A percentile compares a stretch with the other conserved stretches of the same genome.
phyloP scores from a whole-genome alignment of 1,140 invertebrate genomes.

The Acyrthosiphon pisum region DNA sequence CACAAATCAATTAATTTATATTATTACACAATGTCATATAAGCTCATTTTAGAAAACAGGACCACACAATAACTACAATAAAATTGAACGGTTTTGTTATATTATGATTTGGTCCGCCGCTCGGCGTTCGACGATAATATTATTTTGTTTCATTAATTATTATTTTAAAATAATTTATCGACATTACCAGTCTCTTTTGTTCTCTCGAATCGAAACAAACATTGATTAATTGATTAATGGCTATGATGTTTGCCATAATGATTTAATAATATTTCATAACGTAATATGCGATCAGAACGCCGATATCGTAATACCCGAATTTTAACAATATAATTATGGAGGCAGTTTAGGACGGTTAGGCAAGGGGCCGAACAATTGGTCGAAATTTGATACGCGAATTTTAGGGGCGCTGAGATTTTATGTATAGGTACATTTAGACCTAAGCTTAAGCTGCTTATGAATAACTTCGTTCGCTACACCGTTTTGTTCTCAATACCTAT shows the following conservation, averaged over 20 bases:
- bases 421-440: background rate
- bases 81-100: background rate
- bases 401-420: background rate
- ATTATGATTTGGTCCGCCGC: background rate
- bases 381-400: background rate
- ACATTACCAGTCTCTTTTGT: background rate
- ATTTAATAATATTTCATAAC: background rate
- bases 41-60: background rate
- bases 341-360: background rate
- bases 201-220: background rate
- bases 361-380: background rate
- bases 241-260: background rate
- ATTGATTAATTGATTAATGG: background rate
- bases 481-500: background rate
- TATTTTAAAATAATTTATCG: background rate
- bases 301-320: background rate
- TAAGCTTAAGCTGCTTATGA: background rate
- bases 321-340: constrained; percentile 10
- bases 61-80: background rate
- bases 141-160: background rate
- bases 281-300: background rate
- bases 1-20: background rate
- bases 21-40: background rate
- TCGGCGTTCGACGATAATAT: background rate
- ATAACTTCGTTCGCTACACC: background rate